Percentiles rank a stretch among this genome's conserved stretches.
phyloP scores from a whole-genome alignment of 1,140 invertebrate species.

The Nymphalis io region DNA sequence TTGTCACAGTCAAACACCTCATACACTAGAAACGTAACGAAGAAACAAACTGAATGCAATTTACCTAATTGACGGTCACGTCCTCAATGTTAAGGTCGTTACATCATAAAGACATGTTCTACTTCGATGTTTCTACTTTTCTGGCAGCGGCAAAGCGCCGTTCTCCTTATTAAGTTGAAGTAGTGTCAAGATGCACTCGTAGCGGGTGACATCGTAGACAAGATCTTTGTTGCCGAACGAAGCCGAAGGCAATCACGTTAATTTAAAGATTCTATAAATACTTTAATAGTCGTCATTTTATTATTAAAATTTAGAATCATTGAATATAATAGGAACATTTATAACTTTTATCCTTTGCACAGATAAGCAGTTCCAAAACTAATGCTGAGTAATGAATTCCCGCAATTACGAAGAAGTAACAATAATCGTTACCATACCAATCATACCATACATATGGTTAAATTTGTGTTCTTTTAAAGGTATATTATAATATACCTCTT shows the following conservation, averaged over 20 bases:
- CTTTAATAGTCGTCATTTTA: constrained; percentile 27
- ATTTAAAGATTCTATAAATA: constrained; percentile 36
- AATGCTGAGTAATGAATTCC: too few species aligned
- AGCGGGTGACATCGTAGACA: constrained; percentile 60
- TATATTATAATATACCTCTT: constrained; percentile 27
- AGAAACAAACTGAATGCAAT: neutral
- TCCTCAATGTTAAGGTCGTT: constrained; percentile 43
- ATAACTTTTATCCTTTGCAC: neutral
- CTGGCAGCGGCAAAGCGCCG: constrained; percentile 55
- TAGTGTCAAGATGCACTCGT: constrained; percentile 65
- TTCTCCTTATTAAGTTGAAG: constrained; percentile 70
- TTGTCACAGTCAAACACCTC: constrained; percentile 11
- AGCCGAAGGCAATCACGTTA: constrained; percentile 47
- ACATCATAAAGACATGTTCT: constrained; percentile 47
- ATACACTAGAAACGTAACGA: constrained; percentile 1
- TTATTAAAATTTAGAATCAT: neutral
- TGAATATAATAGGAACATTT: neutral
- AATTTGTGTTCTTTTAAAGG: constrained; percentile 9
- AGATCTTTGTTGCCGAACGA: constrained; percentile 58
- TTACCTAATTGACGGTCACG: constrained; percentile 14
- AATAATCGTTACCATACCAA: too few species aligned
- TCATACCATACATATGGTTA: neutral
- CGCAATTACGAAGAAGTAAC: too few species aligned
- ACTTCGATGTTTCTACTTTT: constrained; percentile 40
- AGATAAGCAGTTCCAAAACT: too few species aligned